phyloP scores from a whole-genome alignment of 2,888 invertebrate genomes.

The Ceriagrion tenellum region DNA sequence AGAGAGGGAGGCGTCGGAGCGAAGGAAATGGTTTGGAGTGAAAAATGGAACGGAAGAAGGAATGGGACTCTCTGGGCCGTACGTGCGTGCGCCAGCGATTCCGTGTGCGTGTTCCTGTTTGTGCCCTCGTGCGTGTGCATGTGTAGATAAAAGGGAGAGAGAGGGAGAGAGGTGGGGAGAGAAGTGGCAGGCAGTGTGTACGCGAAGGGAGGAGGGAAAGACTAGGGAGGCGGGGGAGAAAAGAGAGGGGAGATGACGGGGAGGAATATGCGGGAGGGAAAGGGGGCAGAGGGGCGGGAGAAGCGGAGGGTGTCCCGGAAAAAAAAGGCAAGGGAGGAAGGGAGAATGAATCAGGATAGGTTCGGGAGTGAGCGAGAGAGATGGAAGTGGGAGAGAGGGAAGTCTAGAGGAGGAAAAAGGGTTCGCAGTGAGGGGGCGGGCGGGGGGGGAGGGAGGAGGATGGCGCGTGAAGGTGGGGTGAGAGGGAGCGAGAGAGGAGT shows the following conservation, averaged over 20 bases:
- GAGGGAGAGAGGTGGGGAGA: too few relatives aligned
- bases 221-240: background rate
- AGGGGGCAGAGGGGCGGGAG: conserved; percentile 23
- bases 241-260: background rate
- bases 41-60: conserved; percentile 65
- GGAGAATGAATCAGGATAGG: conserved; percentile 58
- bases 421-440: conserved; percentile 21
- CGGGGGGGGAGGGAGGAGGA: too few relatives aligned
- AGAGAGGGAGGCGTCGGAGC: conserved; percentile 52
- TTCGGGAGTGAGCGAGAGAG: background rate
- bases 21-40: conserved; percentile 15
- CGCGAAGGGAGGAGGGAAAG: too few relatives aligned
- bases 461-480: background rate
- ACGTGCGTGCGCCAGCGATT: background rate
- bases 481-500: background rate
- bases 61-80: conserved; percentile 63
- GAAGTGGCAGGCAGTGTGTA: background rate
- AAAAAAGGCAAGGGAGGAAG: conserved; percentile 70
- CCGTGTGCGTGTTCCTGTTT: background rate
- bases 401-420: background rate
- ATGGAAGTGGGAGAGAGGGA: background rate
- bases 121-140: background rate
- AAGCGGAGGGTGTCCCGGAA: conserved; percentile 72
- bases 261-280: background rate
- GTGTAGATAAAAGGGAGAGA: background rate